phyloP scores from a whole-genome alignment of 2,888 invertebrate species.

The Anarsia innoxiella region DNA sequence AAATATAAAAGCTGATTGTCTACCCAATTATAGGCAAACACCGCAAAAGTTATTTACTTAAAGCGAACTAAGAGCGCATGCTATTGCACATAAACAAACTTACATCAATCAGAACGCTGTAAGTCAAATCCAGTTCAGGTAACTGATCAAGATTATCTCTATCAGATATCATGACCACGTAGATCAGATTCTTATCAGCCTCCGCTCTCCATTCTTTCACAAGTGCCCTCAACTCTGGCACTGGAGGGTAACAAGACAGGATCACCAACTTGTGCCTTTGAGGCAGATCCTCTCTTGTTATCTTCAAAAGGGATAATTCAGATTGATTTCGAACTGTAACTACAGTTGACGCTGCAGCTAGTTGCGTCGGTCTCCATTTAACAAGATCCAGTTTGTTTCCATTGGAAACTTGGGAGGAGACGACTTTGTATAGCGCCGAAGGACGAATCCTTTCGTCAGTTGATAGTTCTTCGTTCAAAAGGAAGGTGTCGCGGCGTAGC shows the following conservation, averaged over 20 bases:
- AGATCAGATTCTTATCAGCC: conserved; percentile 27
- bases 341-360: conserved; percentile 21
- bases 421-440: conserved; percentile 23
- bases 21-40: neutral
- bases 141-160: conserved; percentile 28
- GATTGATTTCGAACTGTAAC: conserved; percentile 26
- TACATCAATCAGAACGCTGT: conserved; percentile 32
- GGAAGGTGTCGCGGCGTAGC: conserved; percentile 25
- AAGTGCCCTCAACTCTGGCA: conserved; percentile 27
- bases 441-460: conserved; percentile 16
- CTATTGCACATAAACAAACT: conserved; percentile 14
- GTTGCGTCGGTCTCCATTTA: conserved; percentile 26
- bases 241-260: conserved; percentile 29
- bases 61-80: neutral
- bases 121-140: conserved; percentile 33
- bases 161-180: conserved; percentile 32
- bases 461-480: conserved; percentile 26
- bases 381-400: conserved; percentile 22
- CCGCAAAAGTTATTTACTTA: neutral
- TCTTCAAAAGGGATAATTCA: conserved; percentile 25
- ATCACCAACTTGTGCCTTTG: conserved; percentile 28
- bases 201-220: conserved; percentile 30
- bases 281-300: conserved; percentile 23
- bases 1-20: neutral
- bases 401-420: conserved; percentile 22